phyloP scores from a whole-genome alignment of 1,140 invertebrate genomes.

The Procambarus clarkii region DNA sequence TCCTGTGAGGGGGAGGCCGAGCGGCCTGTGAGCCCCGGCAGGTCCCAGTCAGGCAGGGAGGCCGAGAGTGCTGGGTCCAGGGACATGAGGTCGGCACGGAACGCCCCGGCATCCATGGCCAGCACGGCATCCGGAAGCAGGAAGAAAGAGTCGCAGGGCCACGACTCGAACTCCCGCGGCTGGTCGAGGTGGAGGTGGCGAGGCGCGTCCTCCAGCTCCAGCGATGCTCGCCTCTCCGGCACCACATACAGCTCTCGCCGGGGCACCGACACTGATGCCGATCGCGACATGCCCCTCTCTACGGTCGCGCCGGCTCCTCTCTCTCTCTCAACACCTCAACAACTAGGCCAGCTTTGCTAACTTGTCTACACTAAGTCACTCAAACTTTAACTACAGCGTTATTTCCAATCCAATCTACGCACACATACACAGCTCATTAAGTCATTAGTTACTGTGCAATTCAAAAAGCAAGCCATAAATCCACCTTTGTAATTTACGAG shows the following conservation, averaged over 20 bases:
- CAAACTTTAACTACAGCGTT: too few relatives aligned
- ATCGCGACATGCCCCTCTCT: slow-evolving; percentile 66
- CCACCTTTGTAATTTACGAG: too few relatives aligned
- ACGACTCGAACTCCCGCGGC: slow-evolving; percentile 70
- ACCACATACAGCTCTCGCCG: slow-evolving; percentile 64
- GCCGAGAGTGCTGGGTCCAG: slow-evolving; percentile 69
- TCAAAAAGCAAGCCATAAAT: too few relatives aligned
- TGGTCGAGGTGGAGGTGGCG: slow-evolving; percentile 51
- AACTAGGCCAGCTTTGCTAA: too few relatives aligned
- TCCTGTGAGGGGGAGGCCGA: slow-evolving; percentile 17
- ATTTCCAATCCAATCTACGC: too few relatives aligned
- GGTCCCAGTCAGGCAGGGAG: slow-evolving; percentile 69
- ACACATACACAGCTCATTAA: too few relatives aligned
- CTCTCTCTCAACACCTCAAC: too few relatives aligned
- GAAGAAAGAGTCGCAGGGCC: slow-evolving; percentile 72
- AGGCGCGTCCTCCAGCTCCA: slow-evolving; percentile 54
- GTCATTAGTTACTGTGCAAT: too few relatives aligned
- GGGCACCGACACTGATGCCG: slow-evolving; percentile 71
- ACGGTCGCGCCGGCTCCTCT: background rate
- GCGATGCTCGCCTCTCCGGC: slow-evolving; percentile 58
- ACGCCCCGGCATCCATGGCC: slow-evolving; percentile 70
- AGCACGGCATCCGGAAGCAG: slow-evolving; percentile 70
- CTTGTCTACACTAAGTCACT: too few relatives aligned
- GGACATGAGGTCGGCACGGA: slow-evolving; percentile 68
- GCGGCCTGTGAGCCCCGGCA: slow-evolving; percentile 47